A percentile compares a stretch with the other conserved stretches of the same genome.
These are phyloP conservation scores for pig (Sus scrofa) DNA, from an alignment of 2,113 vertebrate genomes.

Conservation along the genomic window T2T-Sscrofa CM000820.6:8896001-8896500, in stretches of 20 bases:
- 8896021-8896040: conserved; percentile 52
- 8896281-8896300: neutral
- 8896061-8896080: conserved; percentile 51
- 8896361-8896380: conserved; percentile 16
- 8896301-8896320: neutral
- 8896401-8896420: conserved; percentile 28
- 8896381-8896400: neutral
- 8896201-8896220: neutral
- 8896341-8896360: neutral
- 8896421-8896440: conserved; percentile 35
- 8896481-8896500: neutral
- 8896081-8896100: neutral
- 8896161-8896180: neutral
- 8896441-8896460: neutral
- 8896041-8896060: conserved; percentile 17
- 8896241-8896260: neutral
- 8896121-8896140: neutral
- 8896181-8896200: neutral
- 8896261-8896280: neutral
- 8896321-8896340: conserved; percentile 21
- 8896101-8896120: neutral
- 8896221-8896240: conserved; percentile 67
- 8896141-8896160: conserved; percentile 18
- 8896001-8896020: conserved; percentile 14
- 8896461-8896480: neutral